phyloP scores from a whole-genome alignment of 2,888 invertebrate genomes.

The Drosophila koepferae region DNA sequence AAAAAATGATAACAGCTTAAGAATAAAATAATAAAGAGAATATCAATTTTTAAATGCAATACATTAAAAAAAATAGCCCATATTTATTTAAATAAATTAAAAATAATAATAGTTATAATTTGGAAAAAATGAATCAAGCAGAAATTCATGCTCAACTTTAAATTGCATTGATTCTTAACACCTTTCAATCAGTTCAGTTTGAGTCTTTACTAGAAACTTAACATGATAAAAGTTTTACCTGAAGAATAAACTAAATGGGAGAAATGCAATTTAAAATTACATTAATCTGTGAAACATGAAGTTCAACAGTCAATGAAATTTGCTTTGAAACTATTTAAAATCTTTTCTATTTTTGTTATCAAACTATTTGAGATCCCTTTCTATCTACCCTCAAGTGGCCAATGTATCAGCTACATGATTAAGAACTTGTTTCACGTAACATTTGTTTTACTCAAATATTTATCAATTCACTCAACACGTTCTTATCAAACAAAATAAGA shows the following conservation, averaged over 20 bases:
- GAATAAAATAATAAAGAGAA: background rate
- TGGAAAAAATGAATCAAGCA: too few relatives aligned
- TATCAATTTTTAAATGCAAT: too few relatives aligned
- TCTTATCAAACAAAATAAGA: slow-evolving; percentile 45
- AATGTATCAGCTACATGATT: slow-evolving; percentile 12
- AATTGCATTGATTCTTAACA: too few relatives aligned
- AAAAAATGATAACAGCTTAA: background rate
- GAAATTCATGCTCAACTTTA: too few relatives aligned
- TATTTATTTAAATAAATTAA: too few relatives aligned
- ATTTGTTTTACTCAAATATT: slow-evolving; percentile 35
- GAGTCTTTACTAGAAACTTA: background rate
- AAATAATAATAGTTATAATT: too few relatives aligned
- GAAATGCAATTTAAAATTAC: background rate
- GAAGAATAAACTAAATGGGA: background rate
- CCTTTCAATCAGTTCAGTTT: background rate
- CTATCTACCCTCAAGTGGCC: background rate
- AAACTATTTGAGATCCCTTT: background rate
- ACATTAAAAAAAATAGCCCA: too few relatives aligned
- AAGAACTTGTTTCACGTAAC: slow-evolving; percentile 21
- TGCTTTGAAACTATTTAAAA: background rate
- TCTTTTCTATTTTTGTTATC: background rate
- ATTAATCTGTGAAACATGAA: background rate
- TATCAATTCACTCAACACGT: slow-evolving; percentile 43
- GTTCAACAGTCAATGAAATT: background rate
- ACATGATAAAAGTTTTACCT: background rate